Conservation (phyloP, 2,888 invertebrate species). For the Listrodromus nycthemerus region DNA sequence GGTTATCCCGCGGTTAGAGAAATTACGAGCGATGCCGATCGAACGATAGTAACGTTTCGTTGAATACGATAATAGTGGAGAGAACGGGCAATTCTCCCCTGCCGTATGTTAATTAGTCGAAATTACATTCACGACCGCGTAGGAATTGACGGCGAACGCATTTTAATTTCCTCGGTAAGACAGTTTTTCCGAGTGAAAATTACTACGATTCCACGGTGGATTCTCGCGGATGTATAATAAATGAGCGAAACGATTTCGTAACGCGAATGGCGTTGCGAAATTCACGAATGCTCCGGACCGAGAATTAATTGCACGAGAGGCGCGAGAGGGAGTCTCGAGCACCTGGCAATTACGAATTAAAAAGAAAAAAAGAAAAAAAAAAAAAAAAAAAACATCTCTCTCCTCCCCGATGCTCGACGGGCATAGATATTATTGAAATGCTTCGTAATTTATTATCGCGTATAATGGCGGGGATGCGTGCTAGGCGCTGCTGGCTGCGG, state of each 20-base stretch:
- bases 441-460: constrained; percentile 56
- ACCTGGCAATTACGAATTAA: constrained; percentile 46
- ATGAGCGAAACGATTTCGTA: constrained; percentile 39
- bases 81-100: background rate
- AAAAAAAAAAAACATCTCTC: background rate
- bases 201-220: constrained; percentile 26
- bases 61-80: constrained; percentile 5
- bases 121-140: constrained; percentile 35
- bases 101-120: constrained; percentile 21
- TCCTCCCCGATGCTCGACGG: constrained; percentile 19
- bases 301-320: background rate
- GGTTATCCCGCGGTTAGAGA: background rate
- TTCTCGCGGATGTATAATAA: constrained; percentile 20
- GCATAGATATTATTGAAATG: constrained; percentile 53
- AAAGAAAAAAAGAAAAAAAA: constrained; percentile 18
- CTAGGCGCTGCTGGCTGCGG: constrained; percentile 22
- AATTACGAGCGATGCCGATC: constrained; percentile 12
- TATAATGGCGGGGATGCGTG: constrained; percentile 41
- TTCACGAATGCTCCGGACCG: constrained; percentile 25
- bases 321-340: background rate
- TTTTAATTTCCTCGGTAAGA: background rate
- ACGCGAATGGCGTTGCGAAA: constrained; percentile 17
- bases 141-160: constrained; percentile 7
- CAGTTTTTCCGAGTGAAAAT: constrained; percentile 5
- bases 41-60: background rate